Conservation (phyloP, 2,797 vertebrate genomes). For the Enteromius treurensis region DNA sequence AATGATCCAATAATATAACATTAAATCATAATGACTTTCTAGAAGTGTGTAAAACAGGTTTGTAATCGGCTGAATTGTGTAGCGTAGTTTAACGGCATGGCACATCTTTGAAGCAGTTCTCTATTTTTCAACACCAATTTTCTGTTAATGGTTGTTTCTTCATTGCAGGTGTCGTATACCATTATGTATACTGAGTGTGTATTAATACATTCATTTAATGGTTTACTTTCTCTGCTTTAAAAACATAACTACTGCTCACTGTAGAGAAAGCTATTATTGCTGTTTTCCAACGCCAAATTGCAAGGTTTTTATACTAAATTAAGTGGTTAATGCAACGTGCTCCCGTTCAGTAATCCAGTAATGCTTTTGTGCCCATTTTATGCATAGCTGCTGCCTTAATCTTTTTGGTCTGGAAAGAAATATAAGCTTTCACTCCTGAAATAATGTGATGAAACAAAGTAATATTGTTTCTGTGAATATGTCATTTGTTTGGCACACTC, state of each 20-base stretch:
- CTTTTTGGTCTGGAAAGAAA: background rate
- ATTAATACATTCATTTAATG: background rate
- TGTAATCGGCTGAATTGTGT: conserved; percentile 47
- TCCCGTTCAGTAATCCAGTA: background rate
- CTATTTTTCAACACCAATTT: conserved; percentile 10
- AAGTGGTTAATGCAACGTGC: conserved; percentile 10
- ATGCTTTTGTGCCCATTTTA: background rate
- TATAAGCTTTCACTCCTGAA: background rate
- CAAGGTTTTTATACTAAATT: conserved; percentile 37
- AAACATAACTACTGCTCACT: conserved; percentile 2
- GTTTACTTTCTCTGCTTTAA: conserved; percentile 10
- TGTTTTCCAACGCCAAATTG: conserved; percentile 11
- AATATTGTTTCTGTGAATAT: conserved; percentile 2
- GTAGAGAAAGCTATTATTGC: conserved; percentile 13
- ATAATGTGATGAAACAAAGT: conserved; percentile 2
- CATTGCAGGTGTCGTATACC: conserved; percentile 40
- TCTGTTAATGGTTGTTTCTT: conserved; percentile 43
- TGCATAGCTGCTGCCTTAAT: conserved; percentile 5
- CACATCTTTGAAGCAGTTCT: background rate
- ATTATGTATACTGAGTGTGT: conserved; percentile 48
- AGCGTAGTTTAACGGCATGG: conserved; percentile 39
- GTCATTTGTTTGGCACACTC: background rate
- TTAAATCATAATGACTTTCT: conserved; percentile 57
- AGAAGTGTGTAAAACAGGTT: conserved; percentile 45
- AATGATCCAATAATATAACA: conserved; percentile 58